phyloP scores from a whole-genome alignment of 2,888 invertebrate species.

The Ligdia adustata region DNA sequence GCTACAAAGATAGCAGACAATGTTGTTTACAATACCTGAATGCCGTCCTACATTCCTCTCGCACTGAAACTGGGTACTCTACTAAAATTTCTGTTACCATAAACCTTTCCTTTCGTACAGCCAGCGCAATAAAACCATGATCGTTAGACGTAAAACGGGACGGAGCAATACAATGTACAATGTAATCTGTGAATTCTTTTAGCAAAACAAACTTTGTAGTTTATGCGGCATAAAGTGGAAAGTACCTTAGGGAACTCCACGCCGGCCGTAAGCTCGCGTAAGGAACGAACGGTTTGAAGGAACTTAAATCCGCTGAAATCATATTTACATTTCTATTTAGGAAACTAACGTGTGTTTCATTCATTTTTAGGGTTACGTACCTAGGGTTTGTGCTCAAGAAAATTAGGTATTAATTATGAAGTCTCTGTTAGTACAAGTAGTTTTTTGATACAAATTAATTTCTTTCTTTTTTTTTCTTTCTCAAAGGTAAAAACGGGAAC shows the following conservation, averaged over 20 bases:
- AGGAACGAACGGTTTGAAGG: too few species aligned
- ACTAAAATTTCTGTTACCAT: constrained; percentile 20
- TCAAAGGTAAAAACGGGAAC: too few species aligned
- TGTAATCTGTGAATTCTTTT: constrained; percentile 37
- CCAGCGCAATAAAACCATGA: constrained; percentile 28
- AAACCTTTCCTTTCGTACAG: constrained; percentile 19
- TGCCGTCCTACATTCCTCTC: constrained; percentile 1
- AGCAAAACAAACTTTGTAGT: constrained; percentile 33
- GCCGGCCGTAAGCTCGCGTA: too few species aligned
- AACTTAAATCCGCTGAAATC: too few species aligned
- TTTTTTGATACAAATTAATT: too few species aligned
- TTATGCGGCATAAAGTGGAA: constrained; percentile 29
- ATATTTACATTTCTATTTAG: too few species aligned
- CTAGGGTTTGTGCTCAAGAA: too few species aligned
- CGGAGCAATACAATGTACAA: constrained; percentile 28
- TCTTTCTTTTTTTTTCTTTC: too few species aligned
- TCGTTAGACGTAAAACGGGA: constrained; percentile 29
- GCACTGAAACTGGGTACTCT: constrained; percentile 1
- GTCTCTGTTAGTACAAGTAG: too few species aligned
- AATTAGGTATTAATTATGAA: too few species aligned
- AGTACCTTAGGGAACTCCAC: constrained; percentile 20
- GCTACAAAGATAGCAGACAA: constrained; percentile 1
- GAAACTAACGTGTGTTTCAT: too few species aligned
- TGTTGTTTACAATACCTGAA: constrained; percentile 3
- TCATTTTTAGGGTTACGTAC: too few species aligned